phyloP scores from a whole-genome alignment of 2,797 vertebrate genomes.

The Lepus townsendii region DNA sequence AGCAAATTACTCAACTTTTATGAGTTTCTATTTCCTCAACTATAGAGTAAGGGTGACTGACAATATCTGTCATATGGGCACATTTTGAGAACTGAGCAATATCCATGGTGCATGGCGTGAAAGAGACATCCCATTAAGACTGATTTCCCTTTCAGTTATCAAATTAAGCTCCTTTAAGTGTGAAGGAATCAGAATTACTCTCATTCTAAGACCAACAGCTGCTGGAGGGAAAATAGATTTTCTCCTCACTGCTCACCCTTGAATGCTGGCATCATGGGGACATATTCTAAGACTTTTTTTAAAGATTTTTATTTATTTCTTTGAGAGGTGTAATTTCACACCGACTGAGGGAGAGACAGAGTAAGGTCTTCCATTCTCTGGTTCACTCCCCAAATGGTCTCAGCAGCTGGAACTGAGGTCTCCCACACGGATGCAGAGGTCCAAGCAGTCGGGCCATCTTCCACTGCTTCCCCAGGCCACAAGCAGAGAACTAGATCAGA shows the following conservation, averaged over 20 bases:
- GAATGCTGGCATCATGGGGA: background rate
- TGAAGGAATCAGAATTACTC: background rate
- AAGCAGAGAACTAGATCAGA: too few species aligned
- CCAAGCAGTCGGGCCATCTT: too few species aligned
- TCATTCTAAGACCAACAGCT: background rate
- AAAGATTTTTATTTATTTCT: too few species aligned
- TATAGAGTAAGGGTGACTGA: background rate
- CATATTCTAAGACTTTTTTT: background rate
- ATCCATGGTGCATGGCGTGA: background rate
- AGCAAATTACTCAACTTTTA: background rate
- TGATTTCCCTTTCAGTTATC: background rate
- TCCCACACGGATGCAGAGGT: too few species aligned
- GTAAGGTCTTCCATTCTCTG: too few species aligned
- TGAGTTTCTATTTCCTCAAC: background rate
- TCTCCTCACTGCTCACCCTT: background rate
- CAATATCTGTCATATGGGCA: background rate
- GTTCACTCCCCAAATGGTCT: too few species aligned
- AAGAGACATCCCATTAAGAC: background rate
- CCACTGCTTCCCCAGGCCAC: too few species aligned
- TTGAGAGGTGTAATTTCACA: too few species aligned
- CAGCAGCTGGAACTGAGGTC: too few species aligned
- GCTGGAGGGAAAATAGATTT: background rate
- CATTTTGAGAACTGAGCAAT: background rate
- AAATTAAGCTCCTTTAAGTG: background rate
- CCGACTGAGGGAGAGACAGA: too few species aligned